Percentiles rank a stretch among this genome's conserved stretches.
phyloP scores from a whole-genome alignment of 2,113 vertebrate genomes.

The Brevimyrus niger region DNA sequence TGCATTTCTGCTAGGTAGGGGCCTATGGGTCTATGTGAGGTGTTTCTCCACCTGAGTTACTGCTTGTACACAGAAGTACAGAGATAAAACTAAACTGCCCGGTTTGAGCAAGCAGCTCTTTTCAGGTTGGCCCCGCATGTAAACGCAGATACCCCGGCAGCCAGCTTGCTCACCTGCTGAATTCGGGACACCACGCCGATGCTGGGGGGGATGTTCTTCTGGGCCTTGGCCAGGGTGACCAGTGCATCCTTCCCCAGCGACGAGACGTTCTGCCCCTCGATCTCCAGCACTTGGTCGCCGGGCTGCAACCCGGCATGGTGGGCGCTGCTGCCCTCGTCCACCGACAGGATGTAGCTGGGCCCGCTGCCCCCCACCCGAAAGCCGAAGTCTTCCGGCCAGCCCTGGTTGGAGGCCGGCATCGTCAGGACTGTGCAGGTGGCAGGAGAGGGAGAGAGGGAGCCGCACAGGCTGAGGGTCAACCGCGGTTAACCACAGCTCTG shows the following conservation, averaged over 20 bases:
- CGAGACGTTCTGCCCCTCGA: conserved; percentile 83
- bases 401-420: conserved; percentile 79
- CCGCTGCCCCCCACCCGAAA: conserved; percentile 79
- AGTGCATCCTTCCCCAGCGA: conserved; percentile 69
- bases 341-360: conserved; percentile 87
- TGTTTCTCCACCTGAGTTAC: not conserved
- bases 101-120: not conserved
- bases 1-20: not conserved
- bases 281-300: conserved; percentile 89
- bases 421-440: conserved; percentile 51
- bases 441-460: not conserved
- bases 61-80: not conserved
- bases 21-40: not conserved
- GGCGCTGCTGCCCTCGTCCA: conserved; percentile 85
- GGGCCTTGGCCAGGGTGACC: conserved; percentile 68
- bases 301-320: conserved; percentile 77
- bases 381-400: conserved; percentile 92
- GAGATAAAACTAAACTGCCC: not conserved
- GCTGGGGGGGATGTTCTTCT: conserved; percentile 81
- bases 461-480: not conserved
- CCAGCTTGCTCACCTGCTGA: conserved; percentile 52
- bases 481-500: not conserved
- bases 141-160: not conserved
- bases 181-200: conserved; percentile 85
- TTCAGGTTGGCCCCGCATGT: not conserved